phyloP scores from a whole-genome alignment of 2,113 vertebrate genomes.

The Microcebus jonahi region DNA sequence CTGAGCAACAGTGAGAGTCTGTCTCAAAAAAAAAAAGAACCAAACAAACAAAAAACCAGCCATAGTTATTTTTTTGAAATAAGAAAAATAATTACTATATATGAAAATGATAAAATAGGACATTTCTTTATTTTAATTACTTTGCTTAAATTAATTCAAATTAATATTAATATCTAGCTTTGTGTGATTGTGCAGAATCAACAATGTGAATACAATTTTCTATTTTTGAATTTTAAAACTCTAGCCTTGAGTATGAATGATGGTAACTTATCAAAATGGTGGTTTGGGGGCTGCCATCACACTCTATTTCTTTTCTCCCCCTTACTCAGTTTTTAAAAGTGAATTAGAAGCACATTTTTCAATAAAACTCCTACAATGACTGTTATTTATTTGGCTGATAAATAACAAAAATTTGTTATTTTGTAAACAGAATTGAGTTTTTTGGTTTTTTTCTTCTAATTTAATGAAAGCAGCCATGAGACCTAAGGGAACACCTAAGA shows the following conservation, averaged over 20 bases:
- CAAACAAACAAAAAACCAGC: background rate
- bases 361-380: background rate
- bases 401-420: background rate
- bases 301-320: background rate
- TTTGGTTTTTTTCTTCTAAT: background rate
- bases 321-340: conserved; percentile 21
- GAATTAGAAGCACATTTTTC: conserved; percentile 26
- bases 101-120: background rate
- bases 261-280: background rate
- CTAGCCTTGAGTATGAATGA: background rate
- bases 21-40: too few species aligned
- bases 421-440: background rate
- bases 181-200: background rate
- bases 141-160: conserved; percentile 45
- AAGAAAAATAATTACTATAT: conserved; percentile 23
- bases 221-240: conserved; percentile 31
- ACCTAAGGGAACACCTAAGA: conserved; percentile 56
- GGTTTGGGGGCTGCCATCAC: background rate
- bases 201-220: background rate
- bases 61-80: conserved; percentile 37
- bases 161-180: conserved; percentile 3
- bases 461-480: background rate
- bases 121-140: conserved; percentile 30
- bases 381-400: background rate
- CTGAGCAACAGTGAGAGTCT: too few species aligned